These are phyloP conservation scores for Pogonocichla stellata DNA, from an alignment of 2,113 vertebrate genomes.

Conservation along the genomic window DNA sequence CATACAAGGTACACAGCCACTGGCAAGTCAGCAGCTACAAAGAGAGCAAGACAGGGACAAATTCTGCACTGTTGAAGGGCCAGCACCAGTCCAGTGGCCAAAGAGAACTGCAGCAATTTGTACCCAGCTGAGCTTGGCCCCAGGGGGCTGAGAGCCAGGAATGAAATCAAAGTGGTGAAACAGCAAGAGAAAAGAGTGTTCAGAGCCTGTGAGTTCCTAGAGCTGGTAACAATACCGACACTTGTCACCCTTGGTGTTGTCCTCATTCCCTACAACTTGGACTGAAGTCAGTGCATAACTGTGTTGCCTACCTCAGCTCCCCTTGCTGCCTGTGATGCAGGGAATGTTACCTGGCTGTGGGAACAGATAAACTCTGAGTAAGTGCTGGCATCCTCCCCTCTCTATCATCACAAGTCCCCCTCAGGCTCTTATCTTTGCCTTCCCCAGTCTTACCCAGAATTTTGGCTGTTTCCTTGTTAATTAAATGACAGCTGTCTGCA, in stretches of 20 bases:
- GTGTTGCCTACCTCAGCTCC: neutral
- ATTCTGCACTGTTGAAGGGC: neutral
- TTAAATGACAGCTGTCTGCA: constrained; percentile 48
- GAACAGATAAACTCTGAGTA: neutral
- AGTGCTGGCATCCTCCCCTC: neutral
- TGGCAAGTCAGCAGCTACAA: neutral
- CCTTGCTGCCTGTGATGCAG: neutral
- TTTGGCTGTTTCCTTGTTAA: constrained; percentile 43
- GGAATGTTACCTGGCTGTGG: neutral
- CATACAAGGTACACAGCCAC: neutral
- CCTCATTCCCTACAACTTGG: neutral
- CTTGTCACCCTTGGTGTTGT: neutral
- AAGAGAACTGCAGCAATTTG: neutral
- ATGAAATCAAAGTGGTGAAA: neutral
- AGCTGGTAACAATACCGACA: neutral
- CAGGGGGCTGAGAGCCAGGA: neutral
- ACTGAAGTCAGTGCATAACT: neutral
- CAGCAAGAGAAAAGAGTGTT: neutral
- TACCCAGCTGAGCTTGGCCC: neutral
- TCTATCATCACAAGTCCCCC: neutral
- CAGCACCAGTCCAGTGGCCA: neutral
- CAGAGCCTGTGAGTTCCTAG: neutral
- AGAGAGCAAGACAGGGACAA: neutral
- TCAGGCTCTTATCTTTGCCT: constrained; percentile 28
- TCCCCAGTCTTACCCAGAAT: neutral